Conservation (phyloP, 2,797 vertebrate genomes). For the Ceryle rudis region DNA sequence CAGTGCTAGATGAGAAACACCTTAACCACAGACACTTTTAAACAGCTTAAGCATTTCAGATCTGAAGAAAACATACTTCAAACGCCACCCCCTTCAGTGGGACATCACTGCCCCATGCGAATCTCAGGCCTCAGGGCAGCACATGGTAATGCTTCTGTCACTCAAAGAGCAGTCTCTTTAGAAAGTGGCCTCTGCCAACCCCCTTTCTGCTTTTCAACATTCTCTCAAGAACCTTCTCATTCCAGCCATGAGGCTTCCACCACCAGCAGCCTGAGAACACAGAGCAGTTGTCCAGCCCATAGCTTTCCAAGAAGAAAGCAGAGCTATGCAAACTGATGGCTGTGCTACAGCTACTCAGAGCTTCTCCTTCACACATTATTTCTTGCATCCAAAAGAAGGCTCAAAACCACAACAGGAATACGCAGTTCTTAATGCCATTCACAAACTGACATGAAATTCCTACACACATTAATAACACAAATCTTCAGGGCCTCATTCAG, state of each 20-base stretch:
- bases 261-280: not conserved
- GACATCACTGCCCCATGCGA: not conserved
- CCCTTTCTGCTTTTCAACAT: not conserved
- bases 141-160: not conserved
- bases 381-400: not conserved
- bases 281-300: not conserved
- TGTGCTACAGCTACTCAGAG: not conserved
- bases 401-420: not conserved
- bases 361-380: not conserved
- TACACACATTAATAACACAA: not conserved
- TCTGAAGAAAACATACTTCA: not conserved
- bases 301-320: not conserved
- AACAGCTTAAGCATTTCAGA: not conserved
- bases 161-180: not conserved
- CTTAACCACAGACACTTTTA: not conserved
- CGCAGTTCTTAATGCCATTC: not conserved
- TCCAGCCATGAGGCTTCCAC: not conserved
- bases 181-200: not conserved
- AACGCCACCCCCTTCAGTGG: not conserved
- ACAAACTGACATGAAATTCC: not conserved
- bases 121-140: not conserved
- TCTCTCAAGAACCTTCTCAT: not conserved
- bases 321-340: not conserved
- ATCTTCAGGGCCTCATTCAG: not conserved
- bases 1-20: not conserved